Evolutionary conservation across 2,888 invertebrate species (phyloP).

Genomic region (Ophion obscuratus): DNA sequence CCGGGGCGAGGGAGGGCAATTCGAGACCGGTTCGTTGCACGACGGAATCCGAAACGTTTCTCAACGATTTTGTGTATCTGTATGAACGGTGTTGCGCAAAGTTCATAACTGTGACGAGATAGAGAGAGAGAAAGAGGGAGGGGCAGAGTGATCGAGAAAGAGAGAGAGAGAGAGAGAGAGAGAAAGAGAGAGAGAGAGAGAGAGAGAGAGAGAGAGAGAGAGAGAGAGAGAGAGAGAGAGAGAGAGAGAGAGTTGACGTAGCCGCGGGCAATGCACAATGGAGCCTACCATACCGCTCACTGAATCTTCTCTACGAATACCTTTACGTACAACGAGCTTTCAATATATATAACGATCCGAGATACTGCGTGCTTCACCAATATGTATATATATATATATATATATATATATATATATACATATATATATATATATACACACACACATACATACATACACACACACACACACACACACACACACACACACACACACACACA

Average conservation of each 20-base stretch:
- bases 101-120: conserved; percentile 45
- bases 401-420: too few relatives aligned
- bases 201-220: background rate
- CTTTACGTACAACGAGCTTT: conserved; percentile 7
- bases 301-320: conserved; percentile 22
- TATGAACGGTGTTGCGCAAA: conserved; percentile 33
- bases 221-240: conserved; percentile 6
- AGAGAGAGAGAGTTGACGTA: conserved; percentile 27
- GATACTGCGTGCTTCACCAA: background rate
- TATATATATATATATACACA: too few relatives aligned
- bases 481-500: too few relatives aligned
- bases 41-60: conserved; percentile 70
- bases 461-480: too few relatives aligned
- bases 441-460: too few relatives aligned
- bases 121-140: conserved; percentile 2
- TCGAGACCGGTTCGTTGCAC: conserved; percentile 59
- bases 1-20: conserved; percentile 7
- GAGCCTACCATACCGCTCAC: conserved; percentile 17
- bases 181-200: conserved; percentile 4
- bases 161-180: conserved; percentile 1
- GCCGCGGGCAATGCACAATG: conserved; percentile 48
- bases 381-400: background rate
- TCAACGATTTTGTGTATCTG: conserved; percentile 66
- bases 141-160: background rate
- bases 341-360: conserved; percentile 19